phyloP scores from a whole-genome alignment of 1,140 invertebrate genomes.

The Paraescarpia echinospica region DNA sequence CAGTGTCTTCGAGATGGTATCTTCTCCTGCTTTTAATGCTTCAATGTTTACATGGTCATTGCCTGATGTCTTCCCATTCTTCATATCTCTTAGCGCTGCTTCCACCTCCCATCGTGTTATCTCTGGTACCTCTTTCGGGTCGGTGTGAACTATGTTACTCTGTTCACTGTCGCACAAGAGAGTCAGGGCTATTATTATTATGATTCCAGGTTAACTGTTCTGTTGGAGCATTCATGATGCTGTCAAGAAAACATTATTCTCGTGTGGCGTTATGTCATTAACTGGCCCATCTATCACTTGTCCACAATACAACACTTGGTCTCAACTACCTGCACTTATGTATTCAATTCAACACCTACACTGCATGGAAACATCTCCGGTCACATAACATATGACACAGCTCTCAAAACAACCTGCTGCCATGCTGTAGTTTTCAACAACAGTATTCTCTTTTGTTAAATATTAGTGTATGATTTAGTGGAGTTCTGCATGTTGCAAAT shows the following conservation, averaged over 20 bases:
- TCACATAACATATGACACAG: background rate
- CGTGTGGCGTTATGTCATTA: background rate
- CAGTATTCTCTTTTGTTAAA: background rate
- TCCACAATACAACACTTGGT: background rate
- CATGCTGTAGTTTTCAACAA: background rate
- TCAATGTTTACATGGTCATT: too few species aligned
- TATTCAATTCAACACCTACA: background rate
- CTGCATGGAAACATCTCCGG: background rate
- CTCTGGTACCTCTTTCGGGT: too few species aligned
- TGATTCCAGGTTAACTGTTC: too few species aligned
- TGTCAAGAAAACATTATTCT: background rate
- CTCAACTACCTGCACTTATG: background rate
- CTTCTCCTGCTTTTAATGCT: too few species aligned
- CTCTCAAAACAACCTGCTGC: background rate
- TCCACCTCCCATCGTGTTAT: too few species aligned
- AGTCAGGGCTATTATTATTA: too few species aligned
- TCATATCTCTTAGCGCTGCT: too few species aligned
- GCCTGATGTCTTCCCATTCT: too few species aligned
- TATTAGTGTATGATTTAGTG: background rate
- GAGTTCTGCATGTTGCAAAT: background rate
- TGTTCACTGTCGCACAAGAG: too few species aligned
- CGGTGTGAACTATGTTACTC: too few species aligned
- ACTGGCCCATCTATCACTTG: background rate
- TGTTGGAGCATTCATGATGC: too few species aligned
- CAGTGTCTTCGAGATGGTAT: too few species aligned